Conservation (phyloP, 2,888 invertebrate species). For the Trilocha varians region DNA sequence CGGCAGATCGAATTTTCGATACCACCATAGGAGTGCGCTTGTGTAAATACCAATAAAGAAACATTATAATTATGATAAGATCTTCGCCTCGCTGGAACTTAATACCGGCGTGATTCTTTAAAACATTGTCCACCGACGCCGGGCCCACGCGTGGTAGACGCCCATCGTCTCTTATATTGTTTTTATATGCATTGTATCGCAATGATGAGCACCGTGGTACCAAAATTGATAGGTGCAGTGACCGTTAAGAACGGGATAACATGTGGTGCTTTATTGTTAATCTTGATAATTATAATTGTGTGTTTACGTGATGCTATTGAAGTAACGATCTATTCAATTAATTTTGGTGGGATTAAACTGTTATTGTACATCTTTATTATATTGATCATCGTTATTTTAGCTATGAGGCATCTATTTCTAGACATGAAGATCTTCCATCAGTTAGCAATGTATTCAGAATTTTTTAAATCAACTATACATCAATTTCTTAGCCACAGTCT, state of each 20-base stretch:
- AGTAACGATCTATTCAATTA: too few species aligned
- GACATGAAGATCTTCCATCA: too few species aligned
- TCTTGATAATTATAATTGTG: background rate
- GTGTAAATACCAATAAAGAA: conserved; percentile 66
- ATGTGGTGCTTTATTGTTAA: background rate
- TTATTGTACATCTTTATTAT: too few species aligned
- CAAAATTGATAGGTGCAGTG: background rate
- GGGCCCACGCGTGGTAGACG: conserved; percentile 57
- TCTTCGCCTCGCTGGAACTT: conserved; percentile 50
- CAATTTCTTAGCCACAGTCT: too few species aligned
- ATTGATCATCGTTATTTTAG: too few species aligned
- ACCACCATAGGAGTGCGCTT: conserved; percentile 26
- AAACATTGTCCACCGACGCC: conserved; percentile 65
- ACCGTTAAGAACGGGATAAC: background rate
- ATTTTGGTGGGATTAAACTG: too few species aligned
- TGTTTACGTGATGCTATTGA: background rate
- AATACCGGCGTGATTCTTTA: conserved; percentile 47
- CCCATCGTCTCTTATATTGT: conserved; percentile 41
- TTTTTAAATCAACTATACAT: too few species aligned
- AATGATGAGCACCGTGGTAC: background rate
- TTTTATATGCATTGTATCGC: background rate
- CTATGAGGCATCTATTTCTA: too few species aligned
- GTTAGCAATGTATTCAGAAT: too few species aligned
- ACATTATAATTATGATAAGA: conserved; percentile 68
- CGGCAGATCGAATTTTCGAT: conserved; percentile 17